Conservation (phyloP, 2,113 vertebrate species). For the Epinephelus lanceolatus region DNA sequence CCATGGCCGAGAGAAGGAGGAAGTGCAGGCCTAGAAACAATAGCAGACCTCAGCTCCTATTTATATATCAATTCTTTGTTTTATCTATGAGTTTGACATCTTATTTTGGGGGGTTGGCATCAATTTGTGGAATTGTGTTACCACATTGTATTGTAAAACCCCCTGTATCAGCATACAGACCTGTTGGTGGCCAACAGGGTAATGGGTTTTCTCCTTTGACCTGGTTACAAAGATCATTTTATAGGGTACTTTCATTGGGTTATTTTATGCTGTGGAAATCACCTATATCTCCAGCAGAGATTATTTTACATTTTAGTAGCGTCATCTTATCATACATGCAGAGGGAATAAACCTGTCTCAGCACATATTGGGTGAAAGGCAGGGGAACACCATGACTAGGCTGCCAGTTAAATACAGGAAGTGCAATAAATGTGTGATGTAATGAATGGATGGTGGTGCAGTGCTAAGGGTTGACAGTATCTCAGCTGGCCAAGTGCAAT, state of each 20-base stretch:
- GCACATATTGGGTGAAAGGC: neutral
- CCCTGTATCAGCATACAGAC: constrained; percentile 42
- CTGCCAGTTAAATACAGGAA: neutral
- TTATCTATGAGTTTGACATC: constrained; percentile 61
- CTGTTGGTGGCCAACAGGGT: neutral
- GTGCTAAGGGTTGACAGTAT: constrained; percentile 21
- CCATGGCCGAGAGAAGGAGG: constrained; percentile 54
- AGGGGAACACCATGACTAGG: constrained; percentile 7
- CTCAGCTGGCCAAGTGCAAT: constrained; percentile 19
- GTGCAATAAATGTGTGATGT: constrained; percentile 35
- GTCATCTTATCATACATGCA: neutral
- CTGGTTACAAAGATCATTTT: constrained; percentile 15
- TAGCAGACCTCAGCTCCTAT: constrained; percentile 71
- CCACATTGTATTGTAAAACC: constrained; percentile 1
- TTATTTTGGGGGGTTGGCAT: constrained; percentile 51
- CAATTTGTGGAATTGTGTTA: constrained; percentile 29
- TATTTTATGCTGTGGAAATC: neutral
- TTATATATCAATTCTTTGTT: constrained; percentile 71
- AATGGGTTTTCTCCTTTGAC: constrained; percentile 32
- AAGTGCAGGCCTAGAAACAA: constrained; percentile 76
- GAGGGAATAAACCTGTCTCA: neutral
- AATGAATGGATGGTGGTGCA: constrained; percentile 32
- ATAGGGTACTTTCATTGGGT: neutral
- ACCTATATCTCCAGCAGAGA: neutral
- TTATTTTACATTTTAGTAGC: neutral